These are phyloP conservation scores for Salmo trutta DNA, from an alignment of 2,797 vertebrate species.

Conservation along the genomic window DNA sequence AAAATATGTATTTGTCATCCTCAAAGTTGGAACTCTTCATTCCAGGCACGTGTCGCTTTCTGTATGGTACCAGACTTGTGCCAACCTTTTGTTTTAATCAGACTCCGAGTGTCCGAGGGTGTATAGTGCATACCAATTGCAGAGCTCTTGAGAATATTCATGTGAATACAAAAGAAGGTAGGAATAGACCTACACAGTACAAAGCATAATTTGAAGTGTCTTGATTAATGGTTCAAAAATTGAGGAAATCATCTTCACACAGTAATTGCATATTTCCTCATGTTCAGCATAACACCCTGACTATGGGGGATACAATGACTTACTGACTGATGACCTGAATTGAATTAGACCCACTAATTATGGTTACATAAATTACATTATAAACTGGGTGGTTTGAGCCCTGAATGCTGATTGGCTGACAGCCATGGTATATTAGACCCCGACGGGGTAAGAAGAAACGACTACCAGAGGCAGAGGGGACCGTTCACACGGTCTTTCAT, in stretches of 20 bases:
- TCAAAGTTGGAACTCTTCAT: conserved; percentile 67
- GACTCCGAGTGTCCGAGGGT: conserved; percentile 30
- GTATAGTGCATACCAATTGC: not conserved
- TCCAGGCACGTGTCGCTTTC: conserved; percentile 57
- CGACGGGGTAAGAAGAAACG: too few relatives aligned
- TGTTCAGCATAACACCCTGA: not conserved
- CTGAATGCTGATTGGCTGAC: too few relatives aligned
- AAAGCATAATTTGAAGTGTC: conserved; percentile 20
- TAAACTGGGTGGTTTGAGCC: too few relatives aligned
- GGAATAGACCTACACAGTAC: not conserved
- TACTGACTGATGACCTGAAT: not conserved
- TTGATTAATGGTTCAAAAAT: conserved; percentile 16
- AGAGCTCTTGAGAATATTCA: not conserved
- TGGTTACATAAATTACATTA: too few relatives aligned
- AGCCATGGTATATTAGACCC: too few relatives aligned
- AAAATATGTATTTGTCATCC: conserved; percentile 48
- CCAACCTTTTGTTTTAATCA: conserved; percentile 34
- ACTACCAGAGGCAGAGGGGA: too few relatives aligned
- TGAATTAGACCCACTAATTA: too few relatives aligned
- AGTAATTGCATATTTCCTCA: conserved; percentile 18
- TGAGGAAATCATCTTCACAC: not conserved
- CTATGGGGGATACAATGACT: not conserved
- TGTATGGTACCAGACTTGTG: conserved; percentile 53
- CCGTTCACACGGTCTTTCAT: too few relatives aligned
- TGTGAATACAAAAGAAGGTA: not conserved